These are phyloP conservation scores for Trichomycterus rosablanca DNA, from an alignment of 2,113 vertebrate genomes.

Conservation along the genomic window DNA sequence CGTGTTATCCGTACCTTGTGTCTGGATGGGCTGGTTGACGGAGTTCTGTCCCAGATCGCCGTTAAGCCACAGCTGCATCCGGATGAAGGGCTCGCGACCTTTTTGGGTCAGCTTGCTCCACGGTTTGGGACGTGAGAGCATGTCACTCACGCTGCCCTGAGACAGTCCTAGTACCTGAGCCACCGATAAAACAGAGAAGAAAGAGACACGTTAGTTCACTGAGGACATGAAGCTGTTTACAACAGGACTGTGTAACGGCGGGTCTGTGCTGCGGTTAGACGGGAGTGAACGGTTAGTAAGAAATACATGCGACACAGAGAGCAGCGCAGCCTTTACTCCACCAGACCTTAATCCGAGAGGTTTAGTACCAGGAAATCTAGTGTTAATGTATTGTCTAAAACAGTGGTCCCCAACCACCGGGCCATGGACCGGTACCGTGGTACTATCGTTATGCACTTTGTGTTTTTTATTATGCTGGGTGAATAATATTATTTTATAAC, in stretches of 20 bases:
- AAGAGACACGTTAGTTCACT: not conserved
- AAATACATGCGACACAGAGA: constrained; percentile 9
- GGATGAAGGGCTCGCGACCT: constrained; percentile 89
- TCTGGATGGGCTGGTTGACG: constrained; percentile 73
- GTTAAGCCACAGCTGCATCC: constrained; percentile 91
- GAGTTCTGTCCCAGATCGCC: constrained; percentile 79
- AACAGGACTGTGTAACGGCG: not conserved
- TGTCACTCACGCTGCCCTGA: constrained; percentile 90
- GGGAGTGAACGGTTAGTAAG: constrained; percentile 7
- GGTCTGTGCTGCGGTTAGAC: constrained; percentile 3
- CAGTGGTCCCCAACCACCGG: too few species aligned
- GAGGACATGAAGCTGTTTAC: not conserved
- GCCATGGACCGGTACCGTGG: too few species aligned
- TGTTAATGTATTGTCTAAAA: too few species aligned
- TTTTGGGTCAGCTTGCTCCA: constrained; percentile 93
- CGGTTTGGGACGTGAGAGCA: constrained; percentile 88
- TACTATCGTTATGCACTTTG: too few species aligned
- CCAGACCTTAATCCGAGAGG: too few species aligned
- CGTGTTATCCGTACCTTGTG: constrained; percentile 58
- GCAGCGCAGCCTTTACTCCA: not conserved
- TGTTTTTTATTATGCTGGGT: too few species aligned
- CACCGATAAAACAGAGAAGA: not conserved
- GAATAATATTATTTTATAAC: too few species aligned
- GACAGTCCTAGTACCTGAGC: constrained; percentile 84
- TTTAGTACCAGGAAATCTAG: too few species aligned